Evolutionary conservation across 2,113 vertebrate genomes (phyloP).

Genomic region (Phyllopteryx taeniolatus): DNA sequence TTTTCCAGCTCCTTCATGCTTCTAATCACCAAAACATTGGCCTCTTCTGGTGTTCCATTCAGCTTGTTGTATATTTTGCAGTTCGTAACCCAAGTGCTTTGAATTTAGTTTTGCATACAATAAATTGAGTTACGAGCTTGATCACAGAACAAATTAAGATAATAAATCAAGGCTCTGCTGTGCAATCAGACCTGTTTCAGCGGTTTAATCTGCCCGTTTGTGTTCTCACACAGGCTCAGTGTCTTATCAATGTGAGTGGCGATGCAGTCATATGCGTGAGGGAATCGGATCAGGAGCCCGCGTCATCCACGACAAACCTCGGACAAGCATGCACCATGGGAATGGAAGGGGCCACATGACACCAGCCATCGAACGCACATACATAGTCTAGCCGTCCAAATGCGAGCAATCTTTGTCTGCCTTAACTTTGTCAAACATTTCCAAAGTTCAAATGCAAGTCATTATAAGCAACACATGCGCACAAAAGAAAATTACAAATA

Average conservation of each 20-base stretch:
- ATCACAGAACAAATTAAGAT: too few relatives aligned
- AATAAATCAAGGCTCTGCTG: neutral
- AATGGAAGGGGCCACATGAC: slow-evolving; percentile 80
- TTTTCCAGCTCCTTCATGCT: too few relatives aligned
- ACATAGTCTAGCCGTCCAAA: slow-evolving; percentile 51
- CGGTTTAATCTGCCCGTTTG: slow-evolving; percentile 1
- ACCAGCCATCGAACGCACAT: slow-evolving; percentile 5
- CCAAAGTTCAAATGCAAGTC: slow-evolving; percentile 29
- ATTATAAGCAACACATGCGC: slow-evolving; percentile 17
- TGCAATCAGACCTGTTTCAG: neutral
- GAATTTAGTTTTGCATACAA: too few relatives aligned
- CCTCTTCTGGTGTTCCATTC: too few relatives aligned
- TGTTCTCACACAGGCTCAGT: slow-evolving; percentile 82
- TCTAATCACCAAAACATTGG: too few relatives aligned
- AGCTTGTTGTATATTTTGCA: too few relatives aligned
- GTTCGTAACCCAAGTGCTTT: too few relatives aligned
- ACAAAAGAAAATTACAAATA: neutral
- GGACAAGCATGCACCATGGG: slow-evolving; percentile 67
- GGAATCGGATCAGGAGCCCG: slow-evolving; percentile 84
- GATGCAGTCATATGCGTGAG: slow-evolving; percentile 89
- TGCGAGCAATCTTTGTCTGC: slow-evolving; percentile 40
- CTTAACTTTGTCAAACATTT: slow-evolving; percentile 48
- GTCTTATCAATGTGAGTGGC: slow-evolving; percentile 96
- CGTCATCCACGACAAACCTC: slow-evolving; percentile 41
- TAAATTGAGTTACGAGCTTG: too few relatives aligned